These are phyloP conservation scores for Cherax destructor DNA, from an alignment of 1,140 invertebrate species.

Conservation along the genomic window DNA sequence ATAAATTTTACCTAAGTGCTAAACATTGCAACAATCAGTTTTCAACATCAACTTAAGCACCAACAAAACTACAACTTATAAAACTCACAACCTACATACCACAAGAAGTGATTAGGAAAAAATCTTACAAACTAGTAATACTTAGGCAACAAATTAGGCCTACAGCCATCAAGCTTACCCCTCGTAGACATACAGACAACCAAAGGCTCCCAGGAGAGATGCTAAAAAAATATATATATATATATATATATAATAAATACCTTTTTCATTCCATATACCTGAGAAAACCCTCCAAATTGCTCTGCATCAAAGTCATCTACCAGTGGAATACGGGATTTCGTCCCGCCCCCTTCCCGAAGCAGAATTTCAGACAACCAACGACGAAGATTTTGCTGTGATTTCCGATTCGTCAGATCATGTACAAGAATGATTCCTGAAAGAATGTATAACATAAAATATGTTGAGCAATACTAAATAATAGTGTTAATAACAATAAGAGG, in stretches of 20 bases:
- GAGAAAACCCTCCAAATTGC: constrained; percentile 60
- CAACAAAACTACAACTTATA: neutral
- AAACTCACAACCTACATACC: neutral
- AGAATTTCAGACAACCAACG: constrained; percentile 94
- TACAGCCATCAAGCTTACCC: constrained; percentile 41
- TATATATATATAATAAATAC: constrained; percentile 44
- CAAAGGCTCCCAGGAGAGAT: constrained; percentile 5
- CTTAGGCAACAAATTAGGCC: neutral
- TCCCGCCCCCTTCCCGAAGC: constrained; percentile 31
- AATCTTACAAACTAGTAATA: neutral
- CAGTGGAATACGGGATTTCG: constrained; percentile 6
- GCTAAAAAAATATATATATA: constrained; percentile 44
- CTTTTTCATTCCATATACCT: constrained; percentile 67
- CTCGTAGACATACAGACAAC: constrained; percentile 30
- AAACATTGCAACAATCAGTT: neutral
- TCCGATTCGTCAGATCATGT: constrained; percentile 96
- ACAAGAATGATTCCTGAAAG: constrained; percentile 88
- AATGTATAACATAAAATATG: neutral
- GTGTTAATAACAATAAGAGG: too few relatives aligned
- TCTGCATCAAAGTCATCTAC: constrained; percentile 63
- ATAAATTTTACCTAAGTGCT: too few relatives aligned
- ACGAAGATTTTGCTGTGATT: constrained; percentile 94
- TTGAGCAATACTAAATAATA: too few relatives aligned
- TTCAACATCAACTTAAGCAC: neutral
- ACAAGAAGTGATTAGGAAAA: neutral